Evolutionary conservation across 2,113 vertebrate species (phyloP).

Genomic region (Prionailurus bengalensis): DNA sequence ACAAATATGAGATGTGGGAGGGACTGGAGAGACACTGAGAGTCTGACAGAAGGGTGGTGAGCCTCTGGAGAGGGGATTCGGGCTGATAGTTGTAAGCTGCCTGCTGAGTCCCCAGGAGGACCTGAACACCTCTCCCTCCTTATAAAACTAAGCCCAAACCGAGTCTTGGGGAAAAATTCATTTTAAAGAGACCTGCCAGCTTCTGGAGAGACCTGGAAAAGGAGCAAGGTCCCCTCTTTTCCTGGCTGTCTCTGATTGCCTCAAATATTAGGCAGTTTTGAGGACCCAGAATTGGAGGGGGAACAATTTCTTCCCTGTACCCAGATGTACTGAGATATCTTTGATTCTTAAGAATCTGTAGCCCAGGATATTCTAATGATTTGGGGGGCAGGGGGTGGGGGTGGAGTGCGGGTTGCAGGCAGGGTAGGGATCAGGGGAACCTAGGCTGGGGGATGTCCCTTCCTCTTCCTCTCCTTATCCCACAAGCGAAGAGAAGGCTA

Average conservation of each 20-base stretch:
- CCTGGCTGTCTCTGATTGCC: not conserved
- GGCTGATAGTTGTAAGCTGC: not conserved
- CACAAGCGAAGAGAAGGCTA: not conserved
- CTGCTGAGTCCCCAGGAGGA: conserved; percentile 15
- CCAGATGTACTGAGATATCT: not conserved
- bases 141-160: conserved; percentile 55
- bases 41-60: not conserved
- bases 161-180: not conserved
- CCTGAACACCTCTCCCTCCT: not conserved
- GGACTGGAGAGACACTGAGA: not conserved
- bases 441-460: not conserved
- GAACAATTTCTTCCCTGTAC: not conserved
- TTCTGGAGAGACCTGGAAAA: conserved; percentile 45
- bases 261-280: not conserved
- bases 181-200: not conserved
- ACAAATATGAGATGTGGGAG: not conserved
- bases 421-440: not conserved
- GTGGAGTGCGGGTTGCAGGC: not conserved
- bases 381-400: not conserved
- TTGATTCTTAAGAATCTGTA: conserved; percentile 23
- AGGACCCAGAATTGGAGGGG: not conserved
- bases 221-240: not conserved
- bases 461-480: not conserved
- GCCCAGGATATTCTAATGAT: not conserved
- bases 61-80: not conserved